Base-by-base conservation (phyloP, 2,113 vertebrate genomes). In the Elachura formosa region DNA sequence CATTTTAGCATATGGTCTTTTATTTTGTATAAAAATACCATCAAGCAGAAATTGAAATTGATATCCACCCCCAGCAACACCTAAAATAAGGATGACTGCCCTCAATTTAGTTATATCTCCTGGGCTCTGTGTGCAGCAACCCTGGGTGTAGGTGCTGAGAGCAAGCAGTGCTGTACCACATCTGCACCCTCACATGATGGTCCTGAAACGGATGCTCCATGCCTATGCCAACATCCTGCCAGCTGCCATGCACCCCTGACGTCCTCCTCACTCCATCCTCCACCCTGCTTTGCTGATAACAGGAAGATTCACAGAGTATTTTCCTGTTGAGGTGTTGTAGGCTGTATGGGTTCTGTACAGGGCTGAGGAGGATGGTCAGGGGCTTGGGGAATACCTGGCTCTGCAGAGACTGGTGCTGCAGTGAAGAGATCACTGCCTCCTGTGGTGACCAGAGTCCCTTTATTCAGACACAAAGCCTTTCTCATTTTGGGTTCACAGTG, bases 1-100 rank as follows among this genome's bases (percentile, higher is more conserved):
- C 67, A 94, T 82, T 95, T 95, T 91, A 95, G 48, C 46, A 6
- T 76, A 40, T 1, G 0, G 10, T 73, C 48, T 75, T 43, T 72
- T 95, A 45, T 31, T 77, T 79, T 4, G 2, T 87, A 58, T 91
- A 95, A 96, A 96, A 97, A 94, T 94, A 90, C 45, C 43, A 48
- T 72, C 43, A 88, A 67, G 56, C 75, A 94, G 59, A 95, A 90
- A 88, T 4, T 74, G 84, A 79, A 92, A 93, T 90, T 85, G 43
- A 73, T 69, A 87, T 72, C 74, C 72, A 54, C 20, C 51, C 20
- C 34, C 45, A 75, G 56, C 18, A 22, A 31, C 68, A 66, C 51
- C 10, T 93, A 41, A 90, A 49, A 66, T 90, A 76, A 79, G 66
- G 66, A 93, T 0, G 0, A 26, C 72, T 90, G 95, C 48, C 75